Percentiles rank a stretch among this genome's conserved stretches.
These are phyloP conservation scores for Cranoglanis bouderius DNA, from an alignment of 2,113 vertebrate species.

Conservation along the genomic window DNA sequence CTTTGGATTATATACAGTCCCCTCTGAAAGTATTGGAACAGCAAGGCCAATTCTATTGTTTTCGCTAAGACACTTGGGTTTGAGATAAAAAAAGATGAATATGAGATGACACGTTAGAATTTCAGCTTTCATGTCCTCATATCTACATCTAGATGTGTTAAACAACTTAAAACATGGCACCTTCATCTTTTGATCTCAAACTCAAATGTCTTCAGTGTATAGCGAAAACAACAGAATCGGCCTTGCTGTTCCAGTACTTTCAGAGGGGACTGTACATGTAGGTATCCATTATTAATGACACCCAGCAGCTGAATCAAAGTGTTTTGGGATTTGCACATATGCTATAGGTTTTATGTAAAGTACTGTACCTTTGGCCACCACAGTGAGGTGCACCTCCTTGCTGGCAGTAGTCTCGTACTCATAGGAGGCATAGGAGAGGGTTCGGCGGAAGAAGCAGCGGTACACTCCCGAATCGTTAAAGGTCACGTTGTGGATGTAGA, in stretches of 20 bases:
- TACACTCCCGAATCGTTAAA: constrained; percentile 84
- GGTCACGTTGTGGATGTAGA: constrained; percentile 83
- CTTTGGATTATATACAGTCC: not conserved
- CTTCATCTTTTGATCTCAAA: too few species aligned
- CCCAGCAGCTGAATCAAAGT: not conserved
- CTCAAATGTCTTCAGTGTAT: too few species aligned
- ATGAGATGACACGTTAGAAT: too few species aligned
- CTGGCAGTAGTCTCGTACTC: constrained; percentile 70
- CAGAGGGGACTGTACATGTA: not conserved
- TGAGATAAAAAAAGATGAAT: too few species aligned
- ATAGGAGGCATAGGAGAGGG: constrained; percentile 73
- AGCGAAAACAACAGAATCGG: too few species aligned
- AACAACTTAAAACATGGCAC: too few species aligned
- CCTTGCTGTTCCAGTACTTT: too few species aligned
- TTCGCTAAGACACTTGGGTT: too few species aligned
- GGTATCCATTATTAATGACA: not conserved
- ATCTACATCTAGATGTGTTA: too few species aligned
- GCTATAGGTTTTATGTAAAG: not conserved
- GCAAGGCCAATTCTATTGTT: too few species aligned
- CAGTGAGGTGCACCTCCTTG: constrained; percentile 79
- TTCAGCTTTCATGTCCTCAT: too few species aligned
- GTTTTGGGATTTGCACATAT: not conserved
- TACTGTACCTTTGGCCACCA: constrained; percentile 80
- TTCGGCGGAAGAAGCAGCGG: constrained; percentile 80
- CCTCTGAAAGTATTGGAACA: too few species aligned